phyloP scores from a whole-genome alignment of 2,888 invertebrate genomes.

The Eristalinus aeneus region DNA sequence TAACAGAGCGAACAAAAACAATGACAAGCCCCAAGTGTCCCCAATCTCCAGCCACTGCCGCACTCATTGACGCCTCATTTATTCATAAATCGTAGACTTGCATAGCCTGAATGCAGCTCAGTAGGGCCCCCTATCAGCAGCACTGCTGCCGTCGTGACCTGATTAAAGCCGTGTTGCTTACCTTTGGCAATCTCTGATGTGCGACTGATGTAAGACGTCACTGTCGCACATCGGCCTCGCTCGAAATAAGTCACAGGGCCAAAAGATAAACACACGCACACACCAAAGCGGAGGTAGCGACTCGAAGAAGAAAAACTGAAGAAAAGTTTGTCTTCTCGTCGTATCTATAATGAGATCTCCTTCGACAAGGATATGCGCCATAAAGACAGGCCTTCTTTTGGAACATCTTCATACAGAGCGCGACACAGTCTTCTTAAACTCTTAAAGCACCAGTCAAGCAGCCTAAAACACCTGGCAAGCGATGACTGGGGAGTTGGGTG shows the following conservation, averaged over 20 bases:
- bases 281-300: too few species aligned
- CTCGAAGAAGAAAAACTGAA: slow-evolving; percentile 28
- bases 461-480: slow-evolving; percentile 47
- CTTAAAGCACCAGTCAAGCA: slow-evolving; percentile 40
- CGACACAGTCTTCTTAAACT: slow-evolving; percentile 38
- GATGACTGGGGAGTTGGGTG: not conserved
- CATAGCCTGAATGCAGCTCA: slow-evolving; percentile 58
- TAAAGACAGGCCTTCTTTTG: slow-evolving; percentile 44
- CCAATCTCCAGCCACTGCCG: slow-evolving; percentile 34
- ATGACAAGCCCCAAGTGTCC: slow-evolving; percentile 48
- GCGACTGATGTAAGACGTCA: slow-evolving; percentile 56
- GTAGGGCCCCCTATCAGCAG: slow-evolving; percentile 17
- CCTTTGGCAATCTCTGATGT: slow-evolving; percentile 44
- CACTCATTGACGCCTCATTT: slow-evolving; percentile 57
- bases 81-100: slow-evolving; percentile 66
- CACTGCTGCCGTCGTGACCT: slow-evolving; percentile 43
- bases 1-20: slow-evolving; percentile 33
- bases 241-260: slow-evolving; percentile 36
- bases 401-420: slow-evolving; percentile 45
- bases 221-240: slow-evolving; percentile 14
- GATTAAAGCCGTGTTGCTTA: slow-evolving; percentile 16
- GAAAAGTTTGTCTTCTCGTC: slow-evolving; percentile 64
- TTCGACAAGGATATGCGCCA: slow-evolving; percentile 61
- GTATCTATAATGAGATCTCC: slow-evolving; percentile 70
- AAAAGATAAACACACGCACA: slow-evolving; percentile 12